phyloP scores from a whole-genome alignment of 1,140 invertebrate species.

The Camponotus pennsylvanicus region DNA sequence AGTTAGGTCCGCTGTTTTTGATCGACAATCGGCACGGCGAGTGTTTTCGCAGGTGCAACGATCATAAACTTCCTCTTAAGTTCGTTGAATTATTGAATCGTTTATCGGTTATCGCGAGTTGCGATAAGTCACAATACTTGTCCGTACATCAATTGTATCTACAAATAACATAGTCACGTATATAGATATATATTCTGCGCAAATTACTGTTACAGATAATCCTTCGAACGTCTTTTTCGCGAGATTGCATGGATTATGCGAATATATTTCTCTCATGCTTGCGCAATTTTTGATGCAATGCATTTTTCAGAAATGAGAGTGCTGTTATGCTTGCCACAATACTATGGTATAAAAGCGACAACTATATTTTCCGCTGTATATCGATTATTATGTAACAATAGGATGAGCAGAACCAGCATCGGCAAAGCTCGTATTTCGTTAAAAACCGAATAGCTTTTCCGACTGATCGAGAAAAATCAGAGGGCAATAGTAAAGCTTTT shows the following conservation, averaged over 20 bases:
- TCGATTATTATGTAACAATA: background rate
- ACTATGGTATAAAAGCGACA: too few relatives aligned
- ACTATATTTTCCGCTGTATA: background rate
- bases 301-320: too few relatives aligned
- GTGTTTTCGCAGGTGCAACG: constrained; percentile 1
- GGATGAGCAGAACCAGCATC: background rate
- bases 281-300: background rate
- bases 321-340: too few relatives aligned
- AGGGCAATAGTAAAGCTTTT: background rate
- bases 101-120: background rate
- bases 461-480: constrained; percentile 38
- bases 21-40: background rate
- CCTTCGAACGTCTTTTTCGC: background rate
- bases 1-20: background rate
- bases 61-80: background rate
- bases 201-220: background rate
- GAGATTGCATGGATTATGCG: background rate
- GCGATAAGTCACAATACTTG: background rate
- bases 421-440: constrained; percentile 14
- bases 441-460: constrained; percentile 32
- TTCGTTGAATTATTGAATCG: background rate
- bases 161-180: background rate
- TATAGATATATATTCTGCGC: background rate
- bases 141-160: background rate
- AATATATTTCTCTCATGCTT: background rate